phyloP scores from a whole-genome alignment of 2,113 vertebrate genomes.

The Cynopterus brachyotis region DNA sequence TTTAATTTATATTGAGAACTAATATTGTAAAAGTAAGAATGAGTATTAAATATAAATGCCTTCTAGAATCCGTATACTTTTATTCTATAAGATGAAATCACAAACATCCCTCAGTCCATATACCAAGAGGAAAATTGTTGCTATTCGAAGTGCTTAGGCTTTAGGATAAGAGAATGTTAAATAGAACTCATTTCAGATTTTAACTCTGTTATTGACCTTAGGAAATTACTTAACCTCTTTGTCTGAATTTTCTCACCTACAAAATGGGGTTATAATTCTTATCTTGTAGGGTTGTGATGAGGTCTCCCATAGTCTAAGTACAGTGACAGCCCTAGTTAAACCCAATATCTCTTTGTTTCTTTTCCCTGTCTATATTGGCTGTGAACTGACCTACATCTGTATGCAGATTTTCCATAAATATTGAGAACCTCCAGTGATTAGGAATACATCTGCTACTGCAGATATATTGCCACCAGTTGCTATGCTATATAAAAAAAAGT shows the following conservation, averaged over 20 bases:
- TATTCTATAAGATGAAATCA: neutral
- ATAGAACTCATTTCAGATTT: neutral
- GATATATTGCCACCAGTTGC: neutral
- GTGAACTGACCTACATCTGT: neutral
- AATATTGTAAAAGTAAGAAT: neutral
- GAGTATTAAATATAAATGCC: neutral
- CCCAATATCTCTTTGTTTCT: neutral
- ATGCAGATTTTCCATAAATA: neutral
- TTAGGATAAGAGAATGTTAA: slow-evolving; percentile 5
- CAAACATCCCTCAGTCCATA: neutral
- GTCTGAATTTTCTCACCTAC: neutral
- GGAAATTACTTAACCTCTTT: slow-evolving; percentile 3
- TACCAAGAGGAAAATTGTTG: neutral
- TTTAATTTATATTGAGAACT: neutral
- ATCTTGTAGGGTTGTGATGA: neutral
- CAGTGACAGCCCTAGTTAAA: neutral
- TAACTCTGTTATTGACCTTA: neutral
- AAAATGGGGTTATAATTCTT: slow-evolving; percentile 1
- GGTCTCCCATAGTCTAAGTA: neutral
- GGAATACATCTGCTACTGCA: neutral
- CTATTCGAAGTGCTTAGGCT: neutral
- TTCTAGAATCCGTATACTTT: neutral
- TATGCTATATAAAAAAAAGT: neutral
- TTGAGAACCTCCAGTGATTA: neutral
- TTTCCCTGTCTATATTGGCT: neutral